phyloP scores from a whole-genome alignment of 1,140 invertebrate species.

The Gyrodactylus salaris region DNA sequence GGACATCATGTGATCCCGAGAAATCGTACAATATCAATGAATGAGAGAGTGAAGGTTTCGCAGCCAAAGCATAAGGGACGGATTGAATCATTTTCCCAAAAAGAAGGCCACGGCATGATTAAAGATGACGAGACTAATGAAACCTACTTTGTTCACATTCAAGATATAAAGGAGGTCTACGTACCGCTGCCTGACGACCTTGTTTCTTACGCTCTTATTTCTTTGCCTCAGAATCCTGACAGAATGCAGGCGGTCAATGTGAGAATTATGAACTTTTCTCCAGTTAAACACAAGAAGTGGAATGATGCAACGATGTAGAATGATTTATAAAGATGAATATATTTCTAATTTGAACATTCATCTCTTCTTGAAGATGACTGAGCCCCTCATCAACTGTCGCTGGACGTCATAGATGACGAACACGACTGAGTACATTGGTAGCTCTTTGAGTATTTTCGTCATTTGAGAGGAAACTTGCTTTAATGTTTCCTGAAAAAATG shows the following conservation, averaged over 20 bases:
- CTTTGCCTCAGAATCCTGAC: not conserved
- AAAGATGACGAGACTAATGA: not conserved
- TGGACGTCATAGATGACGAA: not conserved
- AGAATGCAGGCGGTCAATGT: not conserved
- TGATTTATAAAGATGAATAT: not conserved
- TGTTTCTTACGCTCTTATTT: not conserved
- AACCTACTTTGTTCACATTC: not conserved
- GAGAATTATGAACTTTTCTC: not conserved
- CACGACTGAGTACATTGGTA: not conserved
- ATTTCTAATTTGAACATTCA: not conserved
- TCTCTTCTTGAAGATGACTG: not conserved
- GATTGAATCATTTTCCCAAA: not conserved
- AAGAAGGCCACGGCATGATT: not conserved
- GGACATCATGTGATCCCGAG: too few species aligned
- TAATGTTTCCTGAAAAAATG: too few species aligned
- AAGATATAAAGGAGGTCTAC: not conserved
- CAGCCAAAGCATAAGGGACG: not conserved
- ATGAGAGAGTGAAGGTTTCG: not conserved
- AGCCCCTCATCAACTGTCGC: not conserved
- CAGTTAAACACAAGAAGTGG: not conserved
- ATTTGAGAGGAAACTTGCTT: too few species aligned
- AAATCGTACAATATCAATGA: not conserved
- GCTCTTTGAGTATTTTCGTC: too few species aligned
- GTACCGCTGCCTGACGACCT: not conserved
- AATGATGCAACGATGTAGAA: not conserved